Evolutionary conservation across 2,113 vertebrate species (phyloP).

Genomic region (Pseudorectes ferrugineus): DNA sequence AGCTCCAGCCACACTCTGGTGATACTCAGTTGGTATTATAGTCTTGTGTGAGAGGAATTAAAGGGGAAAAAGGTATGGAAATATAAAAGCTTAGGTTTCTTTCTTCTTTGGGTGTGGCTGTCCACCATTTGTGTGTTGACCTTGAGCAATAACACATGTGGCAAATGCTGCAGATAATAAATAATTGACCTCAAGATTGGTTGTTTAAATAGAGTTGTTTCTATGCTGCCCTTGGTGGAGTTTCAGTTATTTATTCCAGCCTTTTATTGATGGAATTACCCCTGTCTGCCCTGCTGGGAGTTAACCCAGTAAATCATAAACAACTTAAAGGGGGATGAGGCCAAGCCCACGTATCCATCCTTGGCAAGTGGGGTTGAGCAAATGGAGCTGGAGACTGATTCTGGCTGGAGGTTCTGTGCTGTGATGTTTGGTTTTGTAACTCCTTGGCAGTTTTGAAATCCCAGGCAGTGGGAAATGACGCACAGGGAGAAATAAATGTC

Average conservation of each 20-base stretch:
- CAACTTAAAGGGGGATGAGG: background rate
- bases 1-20: background rate
- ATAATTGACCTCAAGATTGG: background rate
- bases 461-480: background rate
- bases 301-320: background rate
- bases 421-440: slow-evolving; percentile 3
- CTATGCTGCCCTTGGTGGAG: background rate
- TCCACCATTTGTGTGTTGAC: background rate
- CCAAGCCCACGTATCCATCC: background rate
- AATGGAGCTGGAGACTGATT: background rate
- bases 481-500: background rate
- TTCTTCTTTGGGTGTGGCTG: background rate
- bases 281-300: background rate
- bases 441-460: slow-evolving; percentile 10
- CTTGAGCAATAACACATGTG: background rate
- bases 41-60: background rate
- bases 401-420: background rate
- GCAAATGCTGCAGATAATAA: slow-evolving; percentile 12
- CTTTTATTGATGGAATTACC: background rate
- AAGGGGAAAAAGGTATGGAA: background rate
- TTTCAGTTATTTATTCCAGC: background rate
- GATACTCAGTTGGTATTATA: background rate
- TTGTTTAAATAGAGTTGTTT: background rate
- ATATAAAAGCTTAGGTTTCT: background rate
- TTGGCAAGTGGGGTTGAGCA: background rate